Conservation (phyloP, 2,113 vertebrate species). For the Hippocampus zosterae region DNA sequence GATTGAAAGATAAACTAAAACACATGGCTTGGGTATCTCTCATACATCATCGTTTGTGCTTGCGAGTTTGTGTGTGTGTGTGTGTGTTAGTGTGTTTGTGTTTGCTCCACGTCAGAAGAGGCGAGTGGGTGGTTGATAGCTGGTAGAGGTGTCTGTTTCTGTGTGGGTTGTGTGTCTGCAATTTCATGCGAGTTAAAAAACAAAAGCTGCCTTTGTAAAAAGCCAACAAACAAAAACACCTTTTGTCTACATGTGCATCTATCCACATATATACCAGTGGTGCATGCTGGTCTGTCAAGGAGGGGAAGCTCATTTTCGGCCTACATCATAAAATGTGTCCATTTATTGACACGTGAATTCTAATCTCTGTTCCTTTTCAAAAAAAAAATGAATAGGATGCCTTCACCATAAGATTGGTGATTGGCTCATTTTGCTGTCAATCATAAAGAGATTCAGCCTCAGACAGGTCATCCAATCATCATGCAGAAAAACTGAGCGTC, state of each 20-base stretch:
- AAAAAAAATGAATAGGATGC: too few relatives aligned
- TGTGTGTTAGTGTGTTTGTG: conserved; percentile 63
- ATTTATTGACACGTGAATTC: too few relatives aligned
- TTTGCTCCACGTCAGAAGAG: conserved; percentile 55
- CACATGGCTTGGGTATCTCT: conserved; percentile 46
- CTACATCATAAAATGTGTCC: too few relatives aligned
- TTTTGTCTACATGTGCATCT: conserved; percentile 21
- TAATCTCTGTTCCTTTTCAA: too few relatives aligned
- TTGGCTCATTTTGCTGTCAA: too few relatives aligned
- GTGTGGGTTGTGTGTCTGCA: conserved; percentile 69
- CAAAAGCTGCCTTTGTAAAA: conserved; percentile 47
- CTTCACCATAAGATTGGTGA: too few relatives aligned
- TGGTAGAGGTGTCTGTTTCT: conserved; percentile 65
- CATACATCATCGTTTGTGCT: conserved; percentile 67
- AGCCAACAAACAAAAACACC: conserved; percentile 34
- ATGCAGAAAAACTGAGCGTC: too few relatives aligned
- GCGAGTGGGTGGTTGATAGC: conserved; percentile 66
- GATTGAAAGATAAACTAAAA: conserved; percentile 3
- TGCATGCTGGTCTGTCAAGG: too few relatives aligned
- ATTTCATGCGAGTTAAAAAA: conserved; percentile 57
- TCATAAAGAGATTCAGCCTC: too few relatives aligned
- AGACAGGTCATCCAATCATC: too few relatives aligned
- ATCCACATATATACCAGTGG: neutral
- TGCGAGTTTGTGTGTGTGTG: conserved; percentile 51
- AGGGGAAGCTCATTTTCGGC: too few relatives aligned